Evolutionary conservation across 2,113 vertebrate genomes (phyloP), one percentile per base, ranked within the genome.

Genomic region (Romanogobio albipinnatus): DNA sequence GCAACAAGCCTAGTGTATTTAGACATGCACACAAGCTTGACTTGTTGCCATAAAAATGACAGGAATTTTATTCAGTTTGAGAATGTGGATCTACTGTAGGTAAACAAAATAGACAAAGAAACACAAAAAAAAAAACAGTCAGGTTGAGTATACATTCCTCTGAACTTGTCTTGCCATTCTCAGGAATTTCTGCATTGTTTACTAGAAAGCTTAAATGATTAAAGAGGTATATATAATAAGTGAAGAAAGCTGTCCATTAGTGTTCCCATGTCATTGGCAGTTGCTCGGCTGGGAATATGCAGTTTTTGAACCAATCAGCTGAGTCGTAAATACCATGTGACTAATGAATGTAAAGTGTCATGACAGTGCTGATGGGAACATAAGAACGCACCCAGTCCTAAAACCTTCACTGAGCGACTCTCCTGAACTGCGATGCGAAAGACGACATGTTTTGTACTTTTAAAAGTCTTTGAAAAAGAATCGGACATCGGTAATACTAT

Each of bases 1-100:
- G 49, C 49, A 82, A 82, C 64, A 82, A 71, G 80, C 29, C 9
- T n/a, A 19, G 64, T 11, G 26, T 71, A 58, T 82, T 71, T 24
- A 58, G 33, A 56, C 29, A 53, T 68, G 24, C 17, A 39, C 26
- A 58, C 36, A 49, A 80, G 15, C 22, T 39, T 17, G 14, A 47
- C 22, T 22, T 66, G 61, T 33, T 58, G 45, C 24, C 29, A 17
- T 33, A 56, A 19, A 79, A 64, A 39, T 59, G 19, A 22, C 17
- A 59, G 56, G 29, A 59, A 8, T 76, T 17, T 6, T 14, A 24
- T n/a, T 8, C 9, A 13, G 5, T 62, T 79, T 39, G 9, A 61
- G 3, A 78, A 22, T 26, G 56, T 79, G 13, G 1, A 9, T 59
- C n/a, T 51, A 15, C 22, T 14, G 36, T 39, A 39, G 39, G 39